Conservation (phyloP, 2,888 invertebrate genomes). For the Zhuqinia jingwanae region DNA sequence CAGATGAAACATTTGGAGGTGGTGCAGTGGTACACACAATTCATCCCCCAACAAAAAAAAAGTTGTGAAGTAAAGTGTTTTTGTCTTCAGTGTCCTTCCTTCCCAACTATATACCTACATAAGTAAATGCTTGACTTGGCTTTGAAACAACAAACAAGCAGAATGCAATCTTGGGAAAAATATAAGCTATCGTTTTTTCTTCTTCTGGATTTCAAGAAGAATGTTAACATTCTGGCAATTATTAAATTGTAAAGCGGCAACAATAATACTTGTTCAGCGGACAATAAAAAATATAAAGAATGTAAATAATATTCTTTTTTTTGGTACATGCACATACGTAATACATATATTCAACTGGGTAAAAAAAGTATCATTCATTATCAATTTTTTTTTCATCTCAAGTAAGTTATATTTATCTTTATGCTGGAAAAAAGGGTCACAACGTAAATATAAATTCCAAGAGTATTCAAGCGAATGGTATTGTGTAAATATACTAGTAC, state of each 20-base stretch:
- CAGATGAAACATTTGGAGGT: slow-evolving; percentile 54
- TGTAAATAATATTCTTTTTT: neutral
- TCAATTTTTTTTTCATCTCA: no score
- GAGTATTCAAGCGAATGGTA: slow-evolving; percentile 5
- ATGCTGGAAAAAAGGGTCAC: neutral
- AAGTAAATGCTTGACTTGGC: slow-evolving; percentile 25
- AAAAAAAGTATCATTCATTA: neutral
- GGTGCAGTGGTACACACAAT: slow-evolving; percentile 54
- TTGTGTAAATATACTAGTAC: no score
- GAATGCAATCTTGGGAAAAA: no score
- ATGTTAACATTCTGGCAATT: slow-evolving; percentile 24
- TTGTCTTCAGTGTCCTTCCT: neutral
- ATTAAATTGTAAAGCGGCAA: neutral
- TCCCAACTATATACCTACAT: no score
- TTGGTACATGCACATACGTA: no score
- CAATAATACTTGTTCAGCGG: neutral
- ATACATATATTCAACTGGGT: neutral
- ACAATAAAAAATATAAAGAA: slow-evolving; percentile 22
- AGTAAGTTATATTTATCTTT: slow-evolving; percentile 42
- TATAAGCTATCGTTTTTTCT: no score
- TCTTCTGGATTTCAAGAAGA: no score
- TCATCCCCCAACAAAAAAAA: slow-evolving; percentile 27
- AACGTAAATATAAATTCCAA: neutral
- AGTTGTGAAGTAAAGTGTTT: slow-evolving; percentile 39
- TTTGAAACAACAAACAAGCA: slow-evolving; percentile 35